Evolutionary conservation across 92 coral and sea anemone genomes (phyloP).

Genomic region (Muricea muricata): DNA sequence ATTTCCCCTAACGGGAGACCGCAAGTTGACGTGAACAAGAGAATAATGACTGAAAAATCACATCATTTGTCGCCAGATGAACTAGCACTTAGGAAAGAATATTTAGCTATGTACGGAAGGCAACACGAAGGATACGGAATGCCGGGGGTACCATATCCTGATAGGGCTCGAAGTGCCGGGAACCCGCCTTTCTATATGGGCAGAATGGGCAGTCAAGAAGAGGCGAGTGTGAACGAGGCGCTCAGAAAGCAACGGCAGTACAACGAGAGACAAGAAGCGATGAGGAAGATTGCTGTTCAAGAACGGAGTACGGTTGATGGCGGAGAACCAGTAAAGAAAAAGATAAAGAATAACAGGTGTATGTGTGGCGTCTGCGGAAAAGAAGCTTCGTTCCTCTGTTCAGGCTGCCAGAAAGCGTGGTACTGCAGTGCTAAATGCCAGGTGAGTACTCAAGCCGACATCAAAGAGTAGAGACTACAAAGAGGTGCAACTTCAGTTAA

Average conservation of each 20-base stretch:
- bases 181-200: slow-evolving; percentile 35
- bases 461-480: too few species aligned
- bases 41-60: background rate
- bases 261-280: background rate
- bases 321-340: slow-evolving; percentile 12
- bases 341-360: background rate
- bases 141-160: slow-evolving; percentile 18
- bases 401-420: slow-evolving; percentile 99
- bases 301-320: background rate
- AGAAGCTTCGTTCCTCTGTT: slow-evolving; percentile 98
- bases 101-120: slow-evolving; percentile 25
- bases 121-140: slow-evolving; percentile 26
- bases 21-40: background rate
- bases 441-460: too few species aligned
- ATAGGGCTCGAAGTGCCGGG: slow-evolving; percentile 31
- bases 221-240: slow-evolving; percentile 10
- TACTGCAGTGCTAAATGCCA: slow-evolving; percentile 98
- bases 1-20: background rate
- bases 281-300: background rate
- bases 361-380: slow-evolving; percentile 69
- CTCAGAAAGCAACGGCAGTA: slow-evolving; percentile 12
- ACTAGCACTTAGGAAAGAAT: background rate
- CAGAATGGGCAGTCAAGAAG: slow-evolving; percentile 2
- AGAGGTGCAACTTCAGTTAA: too few species aligned
- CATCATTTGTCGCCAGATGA: background rate